Evolutionary conservation across 2,888 invertebrate genomes (phyloP), one percentile per base, ranked within the genome.

Genomic region (Caenorhabditis parvicauda): DNA sequence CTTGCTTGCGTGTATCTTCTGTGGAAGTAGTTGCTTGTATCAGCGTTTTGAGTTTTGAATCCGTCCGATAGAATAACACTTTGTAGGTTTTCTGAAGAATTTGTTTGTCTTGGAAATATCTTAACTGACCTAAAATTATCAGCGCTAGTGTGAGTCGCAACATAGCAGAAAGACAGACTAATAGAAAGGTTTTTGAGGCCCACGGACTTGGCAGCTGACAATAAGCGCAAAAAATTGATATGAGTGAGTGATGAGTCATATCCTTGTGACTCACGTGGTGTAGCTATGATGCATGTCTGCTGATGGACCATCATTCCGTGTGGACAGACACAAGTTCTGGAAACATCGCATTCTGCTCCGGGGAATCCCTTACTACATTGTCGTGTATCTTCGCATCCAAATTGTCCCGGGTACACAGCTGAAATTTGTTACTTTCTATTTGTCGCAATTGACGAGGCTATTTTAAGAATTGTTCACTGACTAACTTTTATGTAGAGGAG

Each of bases 401-500:
- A 61, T 41, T 74, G 68, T 6, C 78, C 78, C 7, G 78, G 78
- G 51, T 75, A 75, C 22, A 77, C 64, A 2, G 71, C 76, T 77
- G 57, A 55, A 73, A 63, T 43, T 29, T 39, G 14, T 42, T n/a
- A n/a, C 4, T 37, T n/a, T n/a, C n/a, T n/a, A n/a, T n/a, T n/a
- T n/a, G n/a, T n/a, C n/a, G n/a, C n/a, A n/a, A n/a, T n/a, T n/a
- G n/a, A 32, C 35, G 9, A 32, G 35, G 35, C n/a, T 32, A 32
- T 9, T 32, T 32, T 9, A 32, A 12, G 35, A 32, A 32, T 32
- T 12, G 9, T 32, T 32, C 9, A 32, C 9, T 32, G 35, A 32
- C 9, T n/a, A 12, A n/a, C n/a, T 32, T n/a, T 32, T 32, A 9
- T 32, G n/a, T n/a, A n/a, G n/a, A n/a, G n/a, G n/a, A n/a, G n/a